Conservation (phyloP, 2,113 vertebrate genomes). For the Dromaius novaehollandiae region DNA sequence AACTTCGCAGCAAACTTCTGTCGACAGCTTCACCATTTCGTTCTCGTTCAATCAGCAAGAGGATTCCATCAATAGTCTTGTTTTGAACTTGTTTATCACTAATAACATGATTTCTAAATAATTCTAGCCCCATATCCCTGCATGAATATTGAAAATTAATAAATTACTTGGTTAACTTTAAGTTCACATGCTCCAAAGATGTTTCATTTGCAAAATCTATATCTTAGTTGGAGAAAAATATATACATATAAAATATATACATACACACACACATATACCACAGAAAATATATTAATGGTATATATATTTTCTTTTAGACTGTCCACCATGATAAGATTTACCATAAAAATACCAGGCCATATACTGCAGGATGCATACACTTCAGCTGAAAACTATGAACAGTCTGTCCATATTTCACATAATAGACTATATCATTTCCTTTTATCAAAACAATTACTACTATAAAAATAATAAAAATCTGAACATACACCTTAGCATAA, state of each 20-base stretch:
- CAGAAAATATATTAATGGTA: not conserved
- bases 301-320: not conserved
- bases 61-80: conserved; percentile 82
- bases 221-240: not conserved
- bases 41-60: conserved; percentile 77
- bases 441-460: not conserved
- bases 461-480: not conserved
- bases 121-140: conserved; percentile 86
- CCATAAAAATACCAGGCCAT: not conserved
- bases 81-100: conserved; percentile 81
- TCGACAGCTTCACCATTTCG: conserved; percentile 82
- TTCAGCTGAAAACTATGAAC: not conserved
- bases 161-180: not conserved
- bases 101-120: conserved; percentile 81
- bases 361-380: not conserved
- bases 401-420: not conserved
- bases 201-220: not conserved
- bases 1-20: conserved; percentile 80
- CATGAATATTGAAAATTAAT: not conserved
- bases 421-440: not conserved
- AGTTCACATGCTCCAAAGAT: not conserved
- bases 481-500: not conserved
- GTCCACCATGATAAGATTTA: not conserved
- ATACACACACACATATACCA: not conserved
- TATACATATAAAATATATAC: not conserved